Evolutionary conservation across 2,888 invertebrate species (phyloP).

Genomic region (Mongoloraphidia duomilia): DNA sequence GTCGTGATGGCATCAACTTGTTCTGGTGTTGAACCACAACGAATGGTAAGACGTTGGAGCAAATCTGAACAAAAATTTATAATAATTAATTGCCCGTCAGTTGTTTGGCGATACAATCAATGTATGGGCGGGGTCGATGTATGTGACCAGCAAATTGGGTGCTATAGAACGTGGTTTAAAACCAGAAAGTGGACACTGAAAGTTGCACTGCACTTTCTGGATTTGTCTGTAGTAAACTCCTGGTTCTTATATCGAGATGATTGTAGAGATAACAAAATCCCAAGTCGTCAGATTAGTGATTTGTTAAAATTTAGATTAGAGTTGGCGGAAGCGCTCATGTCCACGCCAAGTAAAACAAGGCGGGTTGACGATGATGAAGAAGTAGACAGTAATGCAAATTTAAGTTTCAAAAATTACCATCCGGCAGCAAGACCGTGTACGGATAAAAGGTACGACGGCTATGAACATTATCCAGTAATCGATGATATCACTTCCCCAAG

Average conservation of each 20-base stretch:
- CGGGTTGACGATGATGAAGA: neutral
- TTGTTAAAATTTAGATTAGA: constrained; percentile 11
- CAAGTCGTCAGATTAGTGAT: no score
- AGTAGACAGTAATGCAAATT: no score
- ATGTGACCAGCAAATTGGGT: constrained; percentile 19
- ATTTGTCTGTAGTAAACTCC: constrained; percentile 13
- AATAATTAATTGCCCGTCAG: constrained; percentile 16
- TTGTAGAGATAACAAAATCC: constrained; percentile 5
- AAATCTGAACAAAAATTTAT: constrained; percentile 11
- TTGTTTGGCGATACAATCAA: constrained; percentile 19
- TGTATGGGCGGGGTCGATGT: constrained; percentile 21
- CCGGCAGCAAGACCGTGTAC: constrained; percentile 13
- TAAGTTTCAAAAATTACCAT: constrained; percentile 3
- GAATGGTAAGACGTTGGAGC: constrained; percentile 11
- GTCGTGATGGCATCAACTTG: constrained; percentile 18
- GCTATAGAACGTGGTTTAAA: constrained; percentile 18
- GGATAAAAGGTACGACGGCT: constrained; percentile 18
- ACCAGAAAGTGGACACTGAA: constrained; percentile 21
- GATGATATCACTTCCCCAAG: constrained; percentile 17
- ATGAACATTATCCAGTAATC: constrained; percentile 15
- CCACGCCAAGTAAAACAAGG: constrained; percentile 5
- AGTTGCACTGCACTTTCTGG: constrained; percentile 15
- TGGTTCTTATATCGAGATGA: constrained; percentile 16
- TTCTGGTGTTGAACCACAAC: constrained; percentile 16
- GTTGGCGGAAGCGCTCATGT: constrained; percentile 8